Evolutionary conservation across 1,140 invertebrate species (phyloP), one percentile per base, ranked within the genome.

Genomic region (Sycobia sp.): DNA sequence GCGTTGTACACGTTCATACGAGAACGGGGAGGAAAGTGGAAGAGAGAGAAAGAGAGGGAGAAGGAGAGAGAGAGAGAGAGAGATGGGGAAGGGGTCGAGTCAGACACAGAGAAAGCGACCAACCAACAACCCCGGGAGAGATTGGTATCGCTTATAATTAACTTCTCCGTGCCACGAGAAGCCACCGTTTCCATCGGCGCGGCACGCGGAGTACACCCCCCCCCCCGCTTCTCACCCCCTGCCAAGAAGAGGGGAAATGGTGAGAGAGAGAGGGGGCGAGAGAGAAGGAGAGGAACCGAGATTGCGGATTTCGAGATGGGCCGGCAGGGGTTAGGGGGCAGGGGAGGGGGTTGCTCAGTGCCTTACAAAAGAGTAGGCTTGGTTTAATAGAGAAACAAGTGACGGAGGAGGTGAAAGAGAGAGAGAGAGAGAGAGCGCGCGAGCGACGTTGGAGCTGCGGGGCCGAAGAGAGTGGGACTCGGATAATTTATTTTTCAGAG

Each of bases 91-190:
- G n/a, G n/a, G 5, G 32, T n/a, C n/a, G n/a, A n/a, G 29, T 4
- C 51, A 18, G 22, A 27, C 14, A 41, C 18, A 53, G 29, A 20
- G 13, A 67, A 66, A 69, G 67, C 25, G 47, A 27, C 32, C 69
- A 68, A 76, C 78, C 78, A 79, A 78, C 78, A 80, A 81, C 78
- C 79, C 74, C 76, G 74, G 73, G 76, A 81, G 77, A 82, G 80
- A 82, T 82, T 81, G 77, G 78, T 81, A 82, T 82, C 80, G 79
- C 77, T 81, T 82, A 82, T 82, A 82, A 82, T 82, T 82, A 82
- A 82, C 80, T 82, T 81, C 80, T 82, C 79, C 78, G 77, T 82
- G 75, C 78, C 80, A 80, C 78, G 78, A 80, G 77, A 77, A 78
- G 72, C 74, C 78, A 55, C 23, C n/a, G 76, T 76, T 80, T 78